A percentile compares a stretch with the other conserved stretches of the same genome.
Evolutionary conservation across 2,888 invertebrate species (phyloP).

Genomic region (Antheraea yamamai): DNA sequence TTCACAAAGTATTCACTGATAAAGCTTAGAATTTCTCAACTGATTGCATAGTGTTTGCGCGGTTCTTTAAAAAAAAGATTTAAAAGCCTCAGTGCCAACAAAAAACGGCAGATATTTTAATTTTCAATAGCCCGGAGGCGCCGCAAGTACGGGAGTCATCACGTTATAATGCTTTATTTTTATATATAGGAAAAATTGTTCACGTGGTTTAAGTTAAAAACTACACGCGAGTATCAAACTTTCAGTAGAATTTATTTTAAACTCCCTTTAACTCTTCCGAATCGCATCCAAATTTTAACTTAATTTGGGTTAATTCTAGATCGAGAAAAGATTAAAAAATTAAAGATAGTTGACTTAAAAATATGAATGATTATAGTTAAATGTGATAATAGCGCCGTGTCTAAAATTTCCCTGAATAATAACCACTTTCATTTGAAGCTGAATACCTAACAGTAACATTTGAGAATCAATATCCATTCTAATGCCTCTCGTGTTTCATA

Average conservation of each 20-base stretch:
- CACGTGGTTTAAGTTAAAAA: constrained; percentile 37
- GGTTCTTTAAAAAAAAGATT: constrained; percentile 48
- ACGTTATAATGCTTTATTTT: constrained; percentile 62
- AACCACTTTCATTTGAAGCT: background rate
- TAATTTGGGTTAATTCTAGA: no score
- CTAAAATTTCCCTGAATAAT: background rate
- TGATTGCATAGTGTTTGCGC: constrained; percentile 10
- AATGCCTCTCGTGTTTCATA: background rate
- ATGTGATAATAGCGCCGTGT: no score
- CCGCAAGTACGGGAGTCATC: constrained; percentile 59
- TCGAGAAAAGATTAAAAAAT: no score
- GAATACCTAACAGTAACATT: background rate
- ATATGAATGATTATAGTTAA: no score
- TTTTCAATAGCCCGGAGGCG: constrained; percentile 74
- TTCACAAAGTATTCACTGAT: background rate
- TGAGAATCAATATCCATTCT: background rate
- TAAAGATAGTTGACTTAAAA: no score
- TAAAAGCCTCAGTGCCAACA: constrained; percentile 61
- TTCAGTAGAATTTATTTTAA: background rate
- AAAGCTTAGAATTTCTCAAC: background rate
- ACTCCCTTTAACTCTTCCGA: background rate
- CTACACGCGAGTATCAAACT: constrained; percentile 23
- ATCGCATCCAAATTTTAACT: background rate
- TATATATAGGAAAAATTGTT: constrained; percentile 52
- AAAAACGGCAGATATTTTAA: constrained; percentile 70